Percentiles rank a stretch among this genome's conserved stretches.
phyloP scores from a whole-genome alignment of 2,797 vertebrate genomes.

The Notoglanidium macrostoma region DNA sequence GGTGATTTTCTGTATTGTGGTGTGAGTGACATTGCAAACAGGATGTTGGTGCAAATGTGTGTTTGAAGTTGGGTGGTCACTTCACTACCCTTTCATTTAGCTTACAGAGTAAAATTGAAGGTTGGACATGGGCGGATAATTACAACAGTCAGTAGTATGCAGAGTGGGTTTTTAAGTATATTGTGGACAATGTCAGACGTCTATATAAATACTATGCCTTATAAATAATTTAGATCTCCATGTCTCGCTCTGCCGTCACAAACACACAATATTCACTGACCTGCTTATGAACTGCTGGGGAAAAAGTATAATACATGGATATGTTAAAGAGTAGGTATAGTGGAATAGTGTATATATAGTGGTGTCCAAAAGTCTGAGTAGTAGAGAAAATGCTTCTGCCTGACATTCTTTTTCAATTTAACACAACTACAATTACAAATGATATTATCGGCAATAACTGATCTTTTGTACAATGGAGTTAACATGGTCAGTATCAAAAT shows the following conservation, averaged over 20 bases:
- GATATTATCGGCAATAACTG: background rate
- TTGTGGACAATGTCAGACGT: background rate
- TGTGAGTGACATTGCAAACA: background rate
- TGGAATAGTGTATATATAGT: background rate
- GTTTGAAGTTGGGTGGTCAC: background rate
- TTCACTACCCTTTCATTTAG: background rate
- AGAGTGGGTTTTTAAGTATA: background rate
- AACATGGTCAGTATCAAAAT: background rate
- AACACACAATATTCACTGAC: background rate
- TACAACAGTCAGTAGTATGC: background rate
- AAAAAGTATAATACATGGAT: background rate
- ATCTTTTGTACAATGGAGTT: background rate
- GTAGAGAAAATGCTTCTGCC: background rate
- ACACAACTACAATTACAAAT: background rate
- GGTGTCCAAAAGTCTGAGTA: background rate
- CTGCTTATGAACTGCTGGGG: background rate
- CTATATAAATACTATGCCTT: slow-evolving; percentile 7
- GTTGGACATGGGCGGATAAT: background rate
- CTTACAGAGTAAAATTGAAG: background rate
- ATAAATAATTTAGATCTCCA: background rate
- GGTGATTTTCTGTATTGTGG: background rate
- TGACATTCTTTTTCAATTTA: background rate
- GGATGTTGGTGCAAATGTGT: background rate
- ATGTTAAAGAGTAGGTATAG: background rate
- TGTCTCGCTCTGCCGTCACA: background rate